Conservation (phyloP, 2,113 vertebrate species). For the Diphyllodes magnificus region DNA sequence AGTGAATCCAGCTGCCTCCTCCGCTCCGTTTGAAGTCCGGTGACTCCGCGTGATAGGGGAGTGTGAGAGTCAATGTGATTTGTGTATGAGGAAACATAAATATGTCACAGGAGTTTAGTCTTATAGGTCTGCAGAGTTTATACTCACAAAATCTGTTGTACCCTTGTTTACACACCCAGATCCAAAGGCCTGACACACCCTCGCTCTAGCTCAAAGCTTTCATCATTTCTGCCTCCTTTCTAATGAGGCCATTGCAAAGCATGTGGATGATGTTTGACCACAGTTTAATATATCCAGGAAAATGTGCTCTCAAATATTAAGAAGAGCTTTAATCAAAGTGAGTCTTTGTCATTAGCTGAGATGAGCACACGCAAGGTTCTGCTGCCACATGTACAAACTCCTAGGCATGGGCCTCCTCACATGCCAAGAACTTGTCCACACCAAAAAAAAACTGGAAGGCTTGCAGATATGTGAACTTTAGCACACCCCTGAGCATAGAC, state of each 20-base stretch:
- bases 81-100: slow-evolving; percentile 72
- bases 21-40: slow-evolving; percentile 52
- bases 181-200: slow-evolving; percentile 64
- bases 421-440: neutral
- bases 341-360: neutral
- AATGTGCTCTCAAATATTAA: slow-evolving; percentile 27
- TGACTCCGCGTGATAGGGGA: slow-evolving; percentile 63
- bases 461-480: neutral
- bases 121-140: slow-evolving; percentile 70
- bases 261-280: slow-evolving; percentile 58
- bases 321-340: slow-evolving; percentile 43
- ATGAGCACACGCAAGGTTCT: neutral
- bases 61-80: slow-evolving; percentile 72
- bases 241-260: slow-evolving; percentile 22
- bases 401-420: neutral
- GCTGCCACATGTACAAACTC: neutral
- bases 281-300: slow-evolving; percentile 51
- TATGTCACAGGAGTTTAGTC: slow-evolving; percentile 73
- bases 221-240: slow-evolving; percentile 29
- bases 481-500: neutral
- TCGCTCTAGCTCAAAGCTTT: slow-evolving; percentile 5
- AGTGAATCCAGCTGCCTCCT: slow-evolving; percentile 71
- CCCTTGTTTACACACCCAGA: slow-evolving; percentile 67
- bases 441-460: neutral
- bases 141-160: slow-evolving; percentile 64